Evolutionary conservation across 2,113 vertebrate species (phyloP), one percentile per base, ranked within the genome.

Genomic region (Garra rufa): DNA sequence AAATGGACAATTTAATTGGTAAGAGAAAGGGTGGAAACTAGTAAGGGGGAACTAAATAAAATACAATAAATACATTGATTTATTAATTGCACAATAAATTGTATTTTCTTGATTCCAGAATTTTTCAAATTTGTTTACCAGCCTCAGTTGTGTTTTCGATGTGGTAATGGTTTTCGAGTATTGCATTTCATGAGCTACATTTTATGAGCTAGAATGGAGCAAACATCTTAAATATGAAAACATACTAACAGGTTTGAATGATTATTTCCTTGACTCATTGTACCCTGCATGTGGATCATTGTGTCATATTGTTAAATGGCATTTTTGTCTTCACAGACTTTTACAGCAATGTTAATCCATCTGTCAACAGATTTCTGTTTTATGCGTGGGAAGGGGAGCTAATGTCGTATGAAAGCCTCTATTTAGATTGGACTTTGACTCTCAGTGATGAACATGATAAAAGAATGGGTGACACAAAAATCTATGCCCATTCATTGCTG

Each of bases 401-500:
- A 30, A 48, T 67, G 59, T 80, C 41, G 30, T 30, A 48, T 67
- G 78, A 78, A 61, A 44, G 8, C 21, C n/a, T 63, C n/a, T 44
- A 28, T 67, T 81, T 67, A 50, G 24, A 14, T 10, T 81, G 78
- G 78, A 81, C 78, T 81, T 81, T 81, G 78, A 67, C 78, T 67
- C 46, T 41, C 13, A 44, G 76, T n/a, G 50, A 76, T 76, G 28
- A 59, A 59, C 8, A 6, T 65, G 77, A 65, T 80, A 65, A 80
- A 78, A 80, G 24, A 44, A 44, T 65, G n/a, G 24, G 11, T 57
- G 21, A 78, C 52, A 41, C 48, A 34, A 38, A 76, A 57, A 75
- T 73, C 41, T 46, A 55, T 24, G 46, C 69, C 21, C 10, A 69
- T 50, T 28, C 38, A 76, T 28, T 67, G 43, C 13, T 81, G 38